Conservation (phyloP, 2,113 vertebrate genomes). For the Vicugna pacos region DNA sequence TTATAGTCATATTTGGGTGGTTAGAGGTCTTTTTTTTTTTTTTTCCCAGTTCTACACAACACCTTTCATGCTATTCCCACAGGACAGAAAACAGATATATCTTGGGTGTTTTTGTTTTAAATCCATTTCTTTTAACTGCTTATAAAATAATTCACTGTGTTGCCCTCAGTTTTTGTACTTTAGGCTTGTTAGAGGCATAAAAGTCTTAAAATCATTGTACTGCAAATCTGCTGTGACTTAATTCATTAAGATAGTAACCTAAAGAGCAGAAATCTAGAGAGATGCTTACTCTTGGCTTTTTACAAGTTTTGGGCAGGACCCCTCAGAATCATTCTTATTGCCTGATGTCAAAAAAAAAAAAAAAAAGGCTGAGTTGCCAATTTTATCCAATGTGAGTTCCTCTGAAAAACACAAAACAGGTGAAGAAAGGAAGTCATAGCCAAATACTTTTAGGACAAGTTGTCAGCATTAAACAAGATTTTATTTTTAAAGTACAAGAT, state of each 20-base stretch:
- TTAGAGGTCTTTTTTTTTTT: not conserved
- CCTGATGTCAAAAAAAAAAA: not conserved
- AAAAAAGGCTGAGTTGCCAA: not conserved
- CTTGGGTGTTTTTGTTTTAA: not conserved
- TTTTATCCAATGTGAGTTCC: not conserved
- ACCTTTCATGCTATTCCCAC: not conserved
- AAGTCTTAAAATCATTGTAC: not conserved
- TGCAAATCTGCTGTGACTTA: not conserved
- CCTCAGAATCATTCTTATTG: not conserved
- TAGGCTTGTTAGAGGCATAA: not conserved
- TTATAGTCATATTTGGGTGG: not conserved
- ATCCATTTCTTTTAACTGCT: not conserved
- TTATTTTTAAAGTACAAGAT: not conserved
- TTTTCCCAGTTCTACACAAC: not conserved
- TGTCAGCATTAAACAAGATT: not conserved
- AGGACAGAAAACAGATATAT: not conserved
- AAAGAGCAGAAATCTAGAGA: not conserved
- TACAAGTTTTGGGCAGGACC: not conserved
- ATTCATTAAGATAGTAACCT: not conserved
- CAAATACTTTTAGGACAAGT: not conserved
- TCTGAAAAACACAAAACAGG: not conserved
- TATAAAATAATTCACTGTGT: not conserved
- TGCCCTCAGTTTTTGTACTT: not conserved
- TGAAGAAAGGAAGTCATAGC: not conserved
- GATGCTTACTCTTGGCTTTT: not conserved